Percentiles rank a stretch among this genome's conserved stretches.
These are phyloP conservation scores for Lates calcarifer DNA, from an alignment of 2,113 vertebrate species.

Conservation along the genomic window DNA sequence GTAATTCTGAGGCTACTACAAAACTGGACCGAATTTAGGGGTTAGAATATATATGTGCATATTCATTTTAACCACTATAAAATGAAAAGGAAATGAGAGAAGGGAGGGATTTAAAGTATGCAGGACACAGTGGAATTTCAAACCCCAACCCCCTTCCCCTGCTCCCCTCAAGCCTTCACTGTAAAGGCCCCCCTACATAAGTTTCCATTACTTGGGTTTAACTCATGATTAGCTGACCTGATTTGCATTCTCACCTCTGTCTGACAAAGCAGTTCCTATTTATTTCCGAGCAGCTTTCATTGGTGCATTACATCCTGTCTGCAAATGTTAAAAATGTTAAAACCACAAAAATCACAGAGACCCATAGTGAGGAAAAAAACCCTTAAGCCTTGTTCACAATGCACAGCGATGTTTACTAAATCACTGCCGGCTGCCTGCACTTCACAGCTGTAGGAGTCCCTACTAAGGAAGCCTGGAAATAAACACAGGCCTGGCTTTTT, in stretches of 20 bases:
- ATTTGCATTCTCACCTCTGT: constrained; percentile 60
- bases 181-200: constrained; percentile 60
- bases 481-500: constrained; percentile 72
- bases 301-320: background rate
- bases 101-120: constrained; percentile 74
- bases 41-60: constrained; percentile 22
- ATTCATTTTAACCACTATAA: constrained; percentile 64
- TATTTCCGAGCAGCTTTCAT: background rate
- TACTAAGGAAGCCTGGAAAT: constrained; percentile 74
- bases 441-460: constrained; percentile 62
- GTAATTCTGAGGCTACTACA: constrained; percentile 7
- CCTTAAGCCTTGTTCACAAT: constrained; percentile 31
- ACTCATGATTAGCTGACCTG: constrained; percentile 63
- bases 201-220: constrained; percentile 72
- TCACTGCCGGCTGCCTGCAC: constrained; percentile 58
- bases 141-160: constrained; percentile 51
- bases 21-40: background rate
- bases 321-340: background rate
- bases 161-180: constrained; percentile 57
- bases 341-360: constrained; percentile 28
- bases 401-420: constrained; percentile 66
- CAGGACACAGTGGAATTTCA: constrained; percentile 75
- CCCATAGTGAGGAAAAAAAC: background rate
- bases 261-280: constrained; percentile 30
- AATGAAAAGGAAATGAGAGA: constrained; percentile 61